These are phyloP conservation scores for Ditylenchus dipsaci DNA, from an alignment of 1,140 invertebrate species.

Conservation along the genomic window DNA sequence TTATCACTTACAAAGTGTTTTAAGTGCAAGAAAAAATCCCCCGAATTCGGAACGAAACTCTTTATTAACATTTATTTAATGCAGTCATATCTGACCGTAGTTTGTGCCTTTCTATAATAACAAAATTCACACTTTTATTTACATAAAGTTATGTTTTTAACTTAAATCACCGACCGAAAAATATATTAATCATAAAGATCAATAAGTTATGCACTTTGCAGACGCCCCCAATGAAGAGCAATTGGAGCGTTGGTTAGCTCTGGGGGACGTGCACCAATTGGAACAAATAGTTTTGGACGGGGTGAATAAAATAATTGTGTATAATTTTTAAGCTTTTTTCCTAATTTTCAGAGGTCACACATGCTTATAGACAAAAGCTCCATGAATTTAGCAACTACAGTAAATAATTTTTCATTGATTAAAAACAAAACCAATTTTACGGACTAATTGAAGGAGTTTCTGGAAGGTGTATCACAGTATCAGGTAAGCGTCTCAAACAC, in stretches of 20 bases:
- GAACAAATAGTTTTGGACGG: constrained; percentile 57
- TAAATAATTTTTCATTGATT: no score
- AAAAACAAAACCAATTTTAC: no score
- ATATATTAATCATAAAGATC: no score
- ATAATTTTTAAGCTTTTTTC: not conserved
- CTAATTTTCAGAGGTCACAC: constrained; percentile 21
- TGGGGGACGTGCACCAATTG: constrained; percentile 45
- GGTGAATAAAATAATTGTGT: not conserved
- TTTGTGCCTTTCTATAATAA: no score
- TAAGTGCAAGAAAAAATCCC: no score
- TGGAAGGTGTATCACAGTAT: constrained; percentile 52
- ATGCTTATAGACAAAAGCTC: constrained; percentile 52
- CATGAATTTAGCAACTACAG: constrained; percentile 44
- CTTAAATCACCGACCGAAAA: no score
- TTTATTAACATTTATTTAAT: no score
- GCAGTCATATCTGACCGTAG: no score
- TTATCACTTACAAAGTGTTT: no score
- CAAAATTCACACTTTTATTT: no score
- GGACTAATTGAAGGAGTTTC: constrained; percentile 27
- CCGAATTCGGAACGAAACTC: no score
- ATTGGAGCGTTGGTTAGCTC: constrained; percentile 49
- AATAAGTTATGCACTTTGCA: constrained; percentile 13
- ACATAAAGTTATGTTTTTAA: no score
- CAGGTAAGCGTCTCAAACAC: constrained; percentile 30
- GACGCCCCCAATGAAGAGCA: constrained; percentile 53